These are phyloP conservation scores for Proterorhinus semilunaris DNA, from an alignment of 2,113 vertebrate species.

Conservation along the genomic window DNA sequence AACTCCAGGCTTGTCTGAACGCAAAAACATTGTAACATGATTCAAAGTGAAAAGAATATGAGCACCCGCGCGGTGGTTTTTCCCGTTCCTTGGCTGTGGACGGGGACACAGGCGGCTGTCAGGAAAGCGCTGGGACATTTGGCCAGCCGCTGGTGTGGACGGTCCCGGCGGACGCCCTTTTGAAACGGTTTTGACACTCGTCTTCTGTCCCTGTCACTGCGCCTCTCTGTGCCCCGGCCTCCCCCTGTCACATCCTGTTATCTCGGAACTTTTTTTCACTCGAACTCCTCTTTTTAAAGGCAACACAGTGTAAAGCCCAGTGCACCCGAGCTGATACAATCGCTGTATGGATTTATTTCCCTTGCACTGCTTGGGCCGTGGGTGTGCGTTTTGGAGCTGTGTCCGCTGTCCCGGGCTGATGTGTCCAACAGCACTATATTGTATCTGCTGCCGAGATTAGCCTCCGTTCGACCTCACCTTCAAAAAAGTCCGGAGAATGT, in stretches of 20 bases:
- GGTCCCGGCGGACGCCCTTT: not conserved
- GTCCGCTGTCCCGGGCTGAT: conserved; percentile 17
- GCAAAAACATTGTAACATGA: too few relatives aligned
- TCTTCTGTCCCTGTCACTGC: not conserved
- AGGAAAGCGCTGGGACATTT: not conserved
- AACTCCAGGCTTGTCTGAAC: too few relatives aligned
- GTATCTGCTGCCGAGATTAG: conserved; percentile 52
- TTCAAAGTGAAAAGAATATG: too few relatives aligned
- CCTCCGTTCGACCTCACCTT: conserved; percentile 44
- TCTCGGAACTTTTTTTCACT: not conserved
- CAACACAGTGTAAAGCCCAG: too few relatives aligned
- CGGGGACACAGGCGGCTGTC: too few relatives aligned
- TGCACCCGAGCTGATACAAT: too few relatives aligned
- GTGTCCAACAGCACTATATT: conserved; percentile 53
- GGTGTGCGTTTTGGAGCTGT: conserved; percentile 9
- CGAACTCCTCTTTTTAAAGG: too few relatives aligned
- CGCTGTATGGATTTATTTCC: too few relatives aligned
- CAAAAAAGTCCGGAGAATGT: conserved; percentile 41
- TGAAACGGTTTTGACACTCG: not conserved
- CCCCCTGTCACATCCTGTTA: not conserved
- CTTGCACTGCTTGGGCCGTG: too few relatives aligned
- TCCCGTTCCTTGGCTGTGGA: too few relatives aligned
- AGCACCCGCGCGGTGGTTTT: too few relatives aligned
- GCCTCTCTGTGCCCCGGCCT: not conserved
- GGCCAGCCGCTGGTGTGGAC: not conserved